Conservation (phyloP, 2,797 vertebrate species). For the Gymnothorax reevesii region DNA sequence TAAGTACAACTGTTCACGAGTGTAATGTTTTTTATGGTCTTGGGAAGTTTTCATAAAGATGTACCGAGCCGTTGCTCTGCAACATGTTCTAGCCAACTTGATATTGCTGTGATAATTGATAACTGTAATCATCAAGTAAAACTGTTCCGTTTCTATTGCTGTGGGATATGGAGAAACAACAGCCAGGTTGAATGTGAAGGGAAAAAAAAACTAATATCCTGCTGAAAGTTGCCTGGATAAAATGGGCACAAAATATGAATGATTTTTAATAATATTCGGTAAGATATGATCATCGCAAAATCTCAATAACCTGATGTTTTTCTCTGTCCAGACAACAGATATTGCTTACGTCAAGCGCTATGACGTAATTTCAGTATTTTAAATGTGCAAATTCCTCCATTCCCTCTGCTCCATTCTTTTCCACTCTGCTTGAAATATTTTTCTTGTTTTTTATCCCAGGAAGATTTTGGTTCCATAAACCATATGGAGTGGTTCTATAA, state of each 20-base stretch:
- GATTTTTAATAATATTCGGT: slow-evolving; percentile 3
- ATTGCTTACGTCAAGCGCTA: not conserved
- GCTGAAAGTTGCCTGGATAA: not conserved
- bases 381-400: not conserved
- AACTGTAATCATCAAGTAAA: not conserved
- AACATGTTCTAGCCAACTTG: not conserved
- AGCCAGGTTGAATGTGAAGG: not conserved
- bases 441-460: not conserved
- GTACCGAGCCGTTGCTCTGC: not conserved
- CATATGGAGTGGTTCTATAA: too few species aligned
- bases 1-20: not conserved
- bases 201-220: not conserved
- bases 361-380: not conserved
- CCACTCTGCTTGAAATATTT: not conserved
- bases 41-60: not conserved
- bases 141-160: not conserved
- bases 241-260: not conserved
- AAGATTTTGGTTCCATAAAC: not conserved
- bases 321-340: not conserved
- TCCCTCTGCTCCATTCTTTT: not conserved
- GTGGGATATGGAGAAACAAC: not conserved
- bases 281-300: not conserved
- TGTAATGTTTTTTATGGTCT: not conserved
- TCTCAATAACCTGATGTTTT: slow-evolving; percentile 15
- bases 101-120: not conserved